Evolutionary conservation across 2,113 vertebrate genomes (phyloP).

Genomic region (Struthidea cinerea): DNA sequence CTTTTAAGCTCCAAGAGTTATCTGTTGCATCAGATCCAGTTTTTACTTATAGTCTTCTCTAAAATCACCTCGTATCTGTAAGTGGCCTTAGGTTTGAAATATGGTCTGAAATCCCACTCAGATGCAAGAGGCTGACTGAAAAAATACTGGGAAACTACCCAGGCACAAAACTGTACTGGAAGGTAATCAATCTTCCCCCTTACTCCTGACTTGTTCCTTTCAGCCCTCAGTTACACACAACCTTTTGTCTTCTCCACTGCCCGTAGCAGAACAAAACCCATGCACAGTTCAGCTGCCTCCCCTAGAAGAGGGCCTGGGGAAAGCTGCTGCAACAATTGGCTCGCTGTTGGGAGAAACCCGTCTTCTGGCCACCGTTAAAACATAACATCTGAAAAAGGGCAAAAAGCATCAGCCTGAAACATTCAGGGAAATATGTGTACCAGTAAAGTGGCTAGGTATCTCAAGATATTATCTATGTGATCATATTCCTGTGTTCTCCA

Average conservation of each 20-base stretch:
- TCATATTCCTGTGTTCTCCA: background rate
- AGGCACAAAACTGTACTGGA: background rate
- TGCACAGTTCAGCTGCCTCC: background rate
- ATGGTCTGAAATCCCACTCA: background rate
- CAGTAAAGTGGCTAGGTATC: background rate
- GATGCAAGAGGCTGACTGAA: background rate
- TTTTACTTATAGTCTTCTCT: background rate
- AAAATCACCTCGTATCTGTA: background rate
- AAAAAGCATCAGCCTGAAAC: background rate
- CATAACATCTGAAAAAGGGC: background rate
- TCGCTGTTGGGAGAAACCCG: background rate
- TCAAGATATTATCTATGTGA: background rate
- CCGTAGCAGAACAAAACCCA: background rate
- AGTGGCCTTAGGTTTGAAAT: background rate
- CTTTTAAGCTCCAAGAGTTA: background rate
- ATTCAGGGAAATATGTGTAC: fast-evolving
- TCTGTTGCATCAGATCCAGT: background rate
- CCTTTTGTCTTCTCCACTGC: slow-evolving; percentile 15
- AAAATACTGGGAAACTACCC: background rate
- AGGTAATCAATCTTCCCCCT: slow-evolving; percentile 30
- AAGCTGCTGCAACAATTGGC: background rate
- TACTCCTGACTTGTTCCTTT: background rate
- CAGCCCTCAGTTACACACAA: background rate
- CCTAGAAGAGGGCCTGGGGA: background rate
- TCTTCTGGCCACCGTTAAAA: background rate